Evolutionary conservation across 2,113 vertebrate genomes (phyloP), one percentile per base, ranked within the genome.

Genomic region (Istiophorus platypterus): DNA sequence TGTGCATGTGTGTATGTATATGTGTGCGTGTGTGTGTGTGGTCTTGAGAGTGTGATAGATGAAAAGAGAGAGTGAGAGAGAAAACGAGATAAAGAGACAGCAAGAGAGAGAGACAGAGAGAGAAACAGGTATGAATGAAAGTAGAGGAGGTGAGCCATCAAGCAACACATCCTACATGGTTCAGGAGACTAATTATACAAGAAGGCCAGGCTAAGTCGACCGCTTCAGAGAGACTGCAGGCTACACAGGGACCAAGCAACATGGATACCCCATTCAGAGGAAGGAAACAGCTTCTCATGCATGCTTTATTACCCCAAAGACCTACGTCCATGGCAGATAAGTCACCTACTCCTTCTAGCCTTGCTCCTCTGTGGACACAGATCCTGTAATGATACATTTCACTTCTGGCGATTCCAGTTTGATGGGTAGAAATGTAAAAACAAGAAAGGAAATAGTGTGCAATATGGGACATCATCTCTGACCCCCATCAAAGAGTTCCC

Each of bases 341-440:
- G 93, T 94, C 93, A 94, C 93, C 93, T 92, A 88, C 89, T 92
- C 92, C 91, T 92, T 92, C 93, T 85, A 85, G 90, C 91, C 87
- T 70, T 72, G 73, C 89, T 90, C 93, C 94, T 95, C 93, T 65
- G 80, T 56, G 92, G 92, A 89, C 92, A 91, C 83, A 92, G 91
- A 95, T 95, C 94, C 93, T 91, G 92, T 94, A 93, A 95, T 95
- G 93, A 95, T 95, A 95, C 92, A 95, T 95, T 95, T 95, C 90
- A 95, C 95, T 95, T 93, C 82, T 87, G 94, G 95, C 95, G 68
- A 93, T 93, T 92, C 71, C 75, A 72, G 90, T 90, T 91, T 93
- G 92, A 94, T 91, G 87, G 84, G 88, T 74, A 76, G 65, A 90
- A 88, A 86, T 79, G 84, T 87, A 76, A 83, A 91, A 92, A 91